phyloP scores from a whole-genome alignment of 2,113 vertebrate species.

The Plectropomus leopardus region DNA sequence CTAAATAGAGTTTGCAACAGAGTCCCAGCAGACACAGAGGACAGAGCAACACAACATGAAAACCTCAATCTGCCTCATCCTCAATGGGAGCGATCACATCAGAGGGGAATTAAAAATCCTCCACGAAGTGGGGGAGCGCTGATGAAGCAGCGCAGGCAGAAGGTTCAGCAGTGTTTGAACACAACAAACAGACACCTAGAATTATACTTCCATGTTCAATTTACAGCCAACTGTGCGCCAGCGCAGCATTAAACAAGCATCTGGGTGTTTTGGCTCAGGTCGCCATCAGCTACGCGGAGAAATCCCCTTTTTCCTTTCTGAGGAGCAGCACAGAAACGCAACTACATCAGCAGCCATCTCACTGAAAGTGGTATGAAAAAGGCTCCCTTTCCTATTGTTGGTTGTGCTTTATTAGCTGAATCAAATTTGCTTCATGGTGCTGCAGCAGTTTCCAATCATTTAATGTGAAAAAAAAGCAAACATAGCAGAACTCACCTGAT shows the following conservation, averaged over 20 bases:
- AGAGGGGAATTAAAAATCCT: slow-evolving; percentile 26
- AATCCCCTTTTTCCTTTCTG: slow-evolving; percentile 27
- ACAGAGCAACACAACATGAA: neutral
- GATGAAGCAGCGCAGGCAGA: slow-evolving; percentile 59
- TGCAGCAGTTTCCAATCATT: neutral
- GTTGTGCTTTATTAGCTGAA: neutral
- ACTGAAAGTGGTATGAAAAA: neutral
- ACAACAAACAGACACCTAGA: slow-evolving; percentile 74
- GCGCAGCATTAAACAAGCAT: slow-evolving; percentile 80
- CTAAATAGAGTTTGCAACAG: slow-evolving; percentile 36
- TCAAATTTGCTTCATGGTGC: neutral
- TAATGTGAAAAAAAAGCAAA: neutral
- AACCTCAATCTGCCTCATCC: neutral
- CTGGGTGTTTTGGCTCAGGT: slow-evolving; percentile 78
- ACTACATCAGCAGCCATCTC: slow-evolving; percentile 13
- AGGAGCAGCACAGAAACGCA: slow-evolving; percentile 7
- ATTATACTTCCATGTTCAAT: slow-evolving; percentile 80
- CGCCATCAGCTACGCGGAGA: slow-evolving; percentile 36
- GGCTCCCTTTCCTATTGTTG: neutral
- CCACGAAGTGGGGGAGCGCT: slow-evolving; percentile 21
- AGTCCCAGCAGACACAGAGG: slow-evolving; percentile 4
- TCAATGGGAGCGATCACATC: neutral
- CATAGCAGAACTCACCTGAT: too few species aligned
- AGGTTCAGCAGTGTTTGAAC: slow-evolving; percentile 68
- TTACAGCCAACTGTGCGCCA: slow-evolving; percentile 68